Conservation (phyloP, 2,888 invertebrate genomes). For the Noctua janthina region DNA sequence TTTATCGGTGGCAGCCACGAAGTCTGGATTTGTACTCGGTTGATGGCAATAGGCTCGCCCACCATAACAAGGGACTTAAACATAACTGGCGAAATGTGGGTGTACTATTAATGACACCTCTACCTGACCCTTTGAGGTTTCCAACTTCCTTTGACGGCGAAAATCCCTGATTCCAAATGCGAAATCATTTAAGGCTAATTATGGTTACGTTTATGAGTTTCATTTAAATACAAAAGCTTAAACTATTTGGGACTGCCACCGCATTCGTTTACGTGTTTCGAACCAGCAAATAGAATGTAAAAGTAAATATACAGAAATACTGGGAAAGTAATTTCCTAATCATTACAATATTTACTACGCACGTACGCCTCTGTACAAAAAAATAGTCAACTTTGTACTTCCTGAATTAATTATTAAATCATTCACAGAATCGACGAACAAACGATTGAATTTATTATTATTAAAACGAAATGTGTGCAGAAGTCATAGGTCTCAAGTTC, state of each 20-base stretch:
- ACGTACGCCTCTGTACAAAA: background rate
- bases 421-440: background rate
- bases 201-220: background rate
- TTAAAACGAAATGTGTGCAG: too few relatives aligned
- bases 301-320: background rate
- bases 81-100: background rate
- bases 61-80: background rate
- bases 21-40: background rate
- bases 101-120: background rate
- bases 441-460: background rate
- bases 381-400: background rate
- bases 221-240: conserved; percentile 30
- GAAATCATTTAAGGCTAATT: background rate
- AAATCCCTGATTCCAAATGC: background rate
- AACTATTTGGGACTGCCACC: background rate
- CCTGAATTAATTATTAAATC: background rate
- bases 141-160: background rate
- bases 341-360: background rate
- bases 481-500: too few relatives aligned
- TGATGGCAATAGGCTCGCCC: background rate
- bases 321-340: background rate
- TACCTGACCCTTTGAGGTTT: too few relatives aligned
- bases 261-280: background rate
- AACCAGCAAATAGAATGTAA: background rate
- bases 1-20: background rate